Base-by-base conservation (phyloP, 2,888 invertebrate species). In the Dynastes grantii region DNA sequence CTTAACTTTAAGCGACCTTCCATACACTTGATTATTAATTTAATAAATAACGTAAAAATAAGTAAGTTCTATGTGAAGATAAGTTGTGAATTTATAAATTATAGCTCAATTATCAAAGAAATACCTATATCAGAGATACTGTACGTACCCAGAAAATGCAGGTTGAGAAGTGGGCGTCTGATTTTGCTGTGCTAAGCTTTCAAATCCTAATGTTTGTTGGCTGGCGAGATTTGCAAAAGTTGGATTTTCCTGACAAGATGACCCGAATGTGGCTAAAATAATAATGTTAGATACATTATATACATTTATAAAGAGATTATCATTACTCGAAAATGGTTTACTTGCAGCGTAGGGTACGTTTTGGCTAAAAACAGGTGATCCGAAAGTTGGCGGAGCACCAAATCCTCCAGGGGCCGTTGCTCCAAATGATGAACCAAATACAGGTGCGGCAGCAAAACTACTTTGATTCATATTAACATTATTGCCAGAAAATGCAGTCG, bases 141-240 rank as follows among this genome's bases (percentile, higher is more conserved):
- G 53, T 40, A 58, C 22, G 4, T 85, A 88, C 88, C 88, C 88
- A 67, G 88, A 86, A 83, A 88, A 88, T 68, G 86, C 83, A 55
- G 85, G 84, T 13, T 88, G 88, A 45, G 87, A 85, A 1, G 88
- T 84, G 27, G 87, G 85, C 73, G 84, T 83, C 53, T 85, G 86
- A 0, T 90, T 88, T 81, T 92, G 91, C 82, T 93, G 91, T 0
- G 93, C 93, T 37, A 93, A 86, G 85, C 91, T 92, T 67, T 93
- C 93, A 87, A 93, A 93, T 0, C 92, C 92, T 75, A 92, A 87
- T 0, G 92, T 93, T 84, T 92, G 92, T 86, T 93, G 93, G 55
- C 90, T 91, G 0, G 93, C 93, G 81, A 93, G 85, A 86, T 88
- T 92, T 83, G 92, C 93, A 88, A 93, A 93, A 61, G 91, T 91